A percentile compares a stretch with the other conserved stretches of the same genome.
Conservation (phyloP, 1,140 invertebrate species). For the Rhagoletis pomonella region DNA sequence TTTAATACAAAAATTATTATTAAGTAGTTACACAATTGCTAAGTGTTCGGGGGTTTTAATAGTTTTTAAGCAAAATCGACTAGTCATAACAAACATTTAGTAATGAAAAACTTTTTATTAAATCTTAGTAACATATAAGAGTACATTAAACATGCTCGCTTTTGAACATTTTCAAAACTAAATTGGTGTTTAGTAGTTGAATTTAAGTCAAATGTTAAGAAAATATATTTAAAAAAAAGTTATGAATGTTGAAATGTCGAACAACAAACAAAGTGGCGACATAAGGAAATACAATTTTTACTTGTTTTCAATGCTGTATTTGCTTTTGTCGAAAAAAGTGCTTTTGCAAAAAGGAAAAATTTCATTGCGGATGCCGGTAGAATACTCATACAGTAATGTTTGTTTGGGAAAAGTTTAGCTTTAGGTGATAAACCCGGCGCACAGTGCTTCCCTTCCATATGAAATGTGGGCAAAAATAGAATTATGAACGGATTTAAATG, state of each 20-base stretch:
- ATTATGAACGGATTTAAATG: too few species aligned
- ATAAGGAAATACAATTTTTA: background rate
- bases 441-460: too few species aligned
- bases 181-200: background rate
- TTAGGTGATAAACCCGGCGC: too few species aligned
- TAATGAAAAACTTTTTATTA: background rate
- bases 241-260: background rate
- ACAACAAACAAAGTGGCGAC: background rate
- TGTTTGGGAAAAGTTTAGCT: too few species aligned
- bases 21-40: background rate
- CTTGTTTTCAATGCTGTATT: too few species aligned
- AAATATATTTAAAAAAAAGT: background rate
- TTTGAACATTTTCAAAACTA: background rate
- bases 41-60: background rate
- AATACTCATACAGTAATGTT: too few species aligned
- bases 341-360: too few species aligned
- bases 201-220: background rate
- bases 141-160: constrained; percentile 4
- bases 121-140: background rate
- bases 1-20: background rate
- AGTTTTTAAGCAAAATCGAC: constrained; percentile 10
- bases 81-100: constrained; percentile 35
- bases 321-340: too few species aligned
- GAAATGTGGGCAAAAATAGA: too few species aligned
- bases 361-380: too few species aligned